Evolutionary conservation across 2,888 invertebrate species (phyloP).

Genomic region (Pandemis cinnamomeana): DNA sequence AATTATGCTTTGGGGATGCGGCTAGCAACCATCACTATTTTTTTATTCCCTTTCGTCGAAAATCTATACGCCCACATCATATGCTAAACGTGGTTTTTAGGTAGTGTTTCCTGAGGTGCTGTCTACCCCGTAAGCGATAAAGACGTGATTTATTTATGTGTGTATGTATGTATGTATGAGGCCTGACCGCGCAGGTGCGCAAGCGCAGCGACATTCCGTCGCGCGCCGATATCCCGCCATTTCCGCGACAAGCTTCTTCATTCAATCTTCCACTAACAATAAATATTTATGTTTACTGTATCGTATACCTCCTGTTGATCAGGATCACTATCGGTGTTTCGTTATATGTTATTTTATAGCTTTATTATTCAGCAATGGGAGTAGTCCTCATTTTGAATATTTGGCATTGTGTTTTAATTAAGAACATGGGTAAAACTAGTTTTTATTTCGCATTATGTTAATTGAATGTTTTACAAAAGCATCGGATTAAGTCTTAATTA

Average conservation of each 20-base stretch:
- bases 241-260: conserved; percentile 59
- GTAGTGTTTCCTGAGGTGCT: too few species aligned
- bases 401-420: conserved; percentile 7
- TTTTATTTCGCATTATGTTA: neutral
- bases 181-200: conserved; percentile 43
- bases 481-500: too few species aligned
- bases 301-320: conserved; percentile 22
- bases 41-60: too few species aligned
- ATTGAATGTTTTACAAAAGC: neutral
- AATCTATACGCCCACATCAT: too few species aligned
- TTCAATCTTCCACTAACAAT: conserved; percentile 55
- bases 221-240: conserved; percentile 61
- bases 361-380: conserved; percentile 13
- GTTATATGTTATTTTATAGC: conserved; percentile 35
- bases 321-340: conserved; percentile 13
- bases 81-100: too few species aligned
- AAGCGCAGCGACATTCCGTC: conserved; percentile 63
- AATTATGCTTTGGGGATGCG: too few species aligned
- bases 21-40: too few species aligned
- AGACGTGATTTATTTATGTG: too few species aligned
- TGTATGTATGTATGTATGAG: too few species aligned
- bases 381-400: neutral
- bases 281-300: conserved; percentile 58
- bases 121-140: too few species aligned
- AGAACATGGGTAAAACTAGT: neutral